Base-by-base conservation (phyloP, 2,888 invertebrate genomes). In the Pseudococcus jackbeardsleyi region DNA sequence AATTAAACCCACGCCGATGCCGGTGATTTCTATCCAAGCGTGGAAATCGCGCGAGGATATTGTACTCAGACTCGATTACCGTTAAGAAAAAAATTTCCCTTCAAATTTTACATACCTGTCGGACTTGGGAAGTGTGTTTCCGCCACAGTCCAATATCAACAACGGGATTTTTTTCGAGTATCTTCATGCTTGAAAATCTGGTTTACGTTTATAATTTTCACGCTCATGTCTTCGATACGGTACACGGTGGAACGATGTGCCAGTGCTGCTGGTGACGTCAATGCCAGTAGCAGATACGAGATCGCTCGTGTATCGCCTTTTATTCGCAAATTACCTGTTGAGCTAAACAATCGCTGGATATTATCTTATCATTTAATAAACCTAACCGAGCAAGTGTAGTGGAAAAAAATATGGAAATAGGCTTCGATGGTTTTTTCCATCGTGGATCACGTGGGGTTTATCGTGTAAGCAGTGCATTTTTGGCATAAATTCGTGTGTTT, bases 151-250 rank as follows among this genome's bases (percentile, higher is more conserved):
- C 3, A 54, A 17, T 12, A 50, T 50, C 12, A 12, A 26, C 72
- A 72, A 72, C 72, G 72, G 72, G 33, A 72, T 68, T 68, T 54
- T 54, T 54, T 54, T 54, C 54, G 6, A 17, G 54, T n/a, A 33
- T 72, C 26, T 33, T 72, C 33, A 33, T 19, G 72, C 9, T 72
- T 72, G 33, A 26, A 68, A 68, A 72, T 72, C 72, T 72, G 33
- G 17, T 33, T 72, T 72, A 72, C 72, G 72, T 33, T 72, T 33
- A 4, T 72, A 72, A 72, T 72, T 72, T 72, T 33, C 72, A 72
- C 72, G 72, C 72, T 72, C 72, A 33, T 72, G 72, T 54, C 54
- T 54, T 72, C 33, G 72, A 72, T 72, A 72, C 72, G 72, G 72
- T 72, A 68, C n/a, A 72, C 15, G 48, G 15, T 54, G 54, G n/a